Evolutionary conservation across 2,888 invertebrate genomes (phyloP), one percentile per base, ranked within the genome.

Genomic region (Boloria selene): DNA sequence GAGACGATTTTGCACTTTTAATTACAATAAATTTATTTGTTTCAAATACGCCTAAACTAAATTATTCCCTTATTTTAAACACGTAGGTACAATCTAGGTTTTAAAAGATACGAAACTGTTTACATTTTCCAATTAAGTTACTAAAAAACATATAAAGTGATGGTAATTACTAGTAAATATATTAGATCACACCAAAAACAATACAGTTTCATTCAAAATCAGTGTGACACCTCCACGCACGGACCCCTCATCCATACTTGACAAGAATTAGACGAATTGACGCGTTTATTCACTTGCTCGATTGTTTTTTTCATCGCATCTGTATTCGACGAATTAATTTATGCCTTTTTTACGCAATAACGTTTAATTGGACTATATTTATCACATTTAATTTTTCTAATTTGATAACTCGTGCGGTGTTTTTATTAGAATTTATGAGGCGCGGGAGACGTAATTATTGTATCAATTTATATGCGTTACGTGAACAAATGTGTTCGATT

Each of bases 291-390:
- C 75, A 72, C 76, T 76, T 45, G 45, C 68, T 69, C 60, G 47
- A 64, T 55, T 70, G 70, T 76, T 74, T 74, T n/a, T 73, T 73
- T 69, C 69, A 69, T 77, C 76, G 76, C 79, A 75, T 77, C 77
- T 73, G 77, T 60, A 69, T 76, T 78, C 81, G 73, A 75, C 79
- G 68, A 67, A 84, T 88, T 90, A 90, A 92, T 90, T 91, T 91
- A 92, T 92, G 89, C 90, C 83, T 90, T 90, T 91, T 92, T 91
- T 90, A 92, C 90, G 90, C 90, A 91, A 91, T 92, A 92, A 92
- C 82, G 79, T 81, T 90, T 92, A 91, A 92, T 92, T 89, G 90
- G 84, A 79, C 86, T 88, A 89, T 90, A 91, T 91, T 90, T 89
- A 90, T 90, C 90, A 87, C 88, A 87, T 89, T 90, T 90, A 92